phyloP scores from a whole-genome alignment of 2,888 invertebrate genomes.

The Euzetes globulus region DNA sequence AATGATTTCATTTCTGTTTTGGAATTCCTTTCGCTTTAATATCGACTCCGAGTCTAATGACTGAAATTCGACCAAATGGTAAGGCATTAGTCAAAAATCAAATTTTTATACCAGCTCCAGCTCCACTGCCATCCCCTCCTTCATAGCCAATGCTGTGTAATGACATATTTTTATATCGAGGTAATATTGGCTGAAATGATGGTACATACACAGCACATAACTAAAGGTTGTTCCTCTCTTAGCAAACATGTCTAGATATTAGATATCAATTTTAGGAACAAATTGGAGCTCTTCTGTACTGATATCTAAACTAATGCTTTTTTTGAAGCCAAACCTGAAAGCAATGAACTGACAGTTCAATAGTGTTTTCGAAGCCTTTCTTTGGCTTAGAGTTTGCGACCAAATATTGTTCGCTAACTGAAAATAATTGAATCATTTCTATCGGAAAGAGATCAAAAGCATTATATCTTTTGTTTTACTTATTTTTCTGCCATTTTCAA shows the following conservation, averaged over 20 bases:
- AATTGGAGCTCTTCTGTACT: background rate
- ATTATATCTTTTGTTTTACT: background rate
- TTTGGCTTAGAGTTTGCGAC: too few relatives aligned
- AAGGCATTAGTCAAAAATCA: background rate
- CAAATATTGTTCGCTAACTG: too few relatives aligned
- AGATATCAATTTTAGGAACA: background rate
- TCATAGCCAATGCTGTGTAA: background rate
- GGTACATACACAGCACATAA: too few relatives aligned
- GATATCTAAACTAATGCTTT: too few relatives aligned
- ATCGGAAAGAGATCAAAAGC: background rate
- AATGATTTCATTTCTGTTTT: background rate
- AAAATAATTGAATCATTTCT: background rate
- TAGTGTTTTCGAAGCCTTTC: too few relatives aligned
- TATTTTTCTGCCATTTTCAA: background rate
- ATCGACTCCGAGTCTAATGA: background rate
- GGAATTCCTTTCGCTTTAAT: background rate
- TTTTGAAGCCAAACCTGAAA: background rate
- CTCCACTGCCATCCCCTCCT: background rate
- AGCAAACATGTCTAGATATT: background rate
- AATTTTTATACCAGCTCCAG: background rate
- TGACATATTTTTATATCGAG: constrained; percentile 1
- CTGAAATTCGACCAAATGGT: background rate
- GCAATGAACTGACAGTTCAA: too few relatives aligned
- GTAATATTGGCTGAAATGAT: background rate
- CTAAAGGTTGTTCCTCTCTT: too few relatives aligned